Evolutionary conservation across 2,888 invertebrate species (phyloP).

Genomic region (Synanthedon vespiformis): DNA sequence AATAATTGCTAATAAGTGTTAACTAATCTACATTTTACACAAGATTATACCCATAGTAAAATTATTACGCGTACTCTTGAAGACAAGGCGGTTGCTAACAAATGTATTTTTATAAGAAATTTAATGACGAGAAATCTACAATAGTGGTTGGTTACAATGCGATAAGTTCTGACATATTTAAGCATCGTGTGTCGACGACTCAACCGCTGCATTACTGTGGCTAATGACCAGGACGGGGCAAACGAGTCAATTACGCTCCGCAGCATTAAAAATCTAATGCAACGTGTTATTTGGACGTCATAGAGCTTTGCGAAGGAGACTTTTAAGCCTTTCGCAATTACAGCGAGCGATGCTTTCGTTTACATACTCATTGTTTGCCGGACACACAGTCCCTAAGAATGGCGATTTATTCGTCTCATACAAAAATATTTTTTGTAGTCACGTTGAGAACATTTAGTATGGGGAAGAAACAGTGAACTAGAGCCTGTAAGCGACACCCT

Average conservation of each 20-base stretch:
- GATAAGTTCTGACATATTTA: not conserved
- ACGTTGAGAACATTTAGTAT: too few species aligned
- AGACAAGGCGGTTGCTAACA: constrained; percentile 12
- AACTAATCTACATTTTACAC: too few species aligned
- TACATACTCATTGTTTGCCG: constrained; percentile 11
- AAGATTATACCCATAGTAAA: too few species aligned
- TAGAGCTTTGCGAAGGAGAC: not conserved
- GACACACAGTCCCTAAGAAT: too few species aligned
- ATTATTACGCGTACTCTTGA: too few species aligned
- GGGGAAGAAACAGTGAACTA: too few species aligned
- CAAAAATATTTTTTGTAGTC: too few species aligned
- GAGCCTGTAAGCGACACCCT: too few species aligned
- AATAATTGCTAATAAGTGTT: too few species aligned
- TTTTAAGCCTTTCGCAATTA: not conserved
- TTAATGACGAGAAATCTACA: too few species aligned
- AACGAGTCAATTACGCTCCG: constrained; percentile 8
- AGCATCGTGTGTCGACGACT: constrained; percentile 1
- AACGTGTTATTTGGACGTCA: constrained; percentile 7
- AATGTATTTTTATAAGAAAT: not conserved
- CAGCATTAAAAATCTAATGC: constrained; percentile 6
- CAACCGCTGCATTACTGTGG: constrained; percentile 7
- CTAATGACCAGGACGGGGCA: constrained; percentile 12
- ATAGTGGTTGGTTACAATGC: not conserved
- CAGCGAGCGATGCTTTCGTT: constrained; percentile 24
- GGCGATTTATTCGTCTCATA: too few species aligned